phyloP scores from a whole-genome alignment of 2,113 vertebrate genomes.

The Neofelis nebulosa region DNA sequence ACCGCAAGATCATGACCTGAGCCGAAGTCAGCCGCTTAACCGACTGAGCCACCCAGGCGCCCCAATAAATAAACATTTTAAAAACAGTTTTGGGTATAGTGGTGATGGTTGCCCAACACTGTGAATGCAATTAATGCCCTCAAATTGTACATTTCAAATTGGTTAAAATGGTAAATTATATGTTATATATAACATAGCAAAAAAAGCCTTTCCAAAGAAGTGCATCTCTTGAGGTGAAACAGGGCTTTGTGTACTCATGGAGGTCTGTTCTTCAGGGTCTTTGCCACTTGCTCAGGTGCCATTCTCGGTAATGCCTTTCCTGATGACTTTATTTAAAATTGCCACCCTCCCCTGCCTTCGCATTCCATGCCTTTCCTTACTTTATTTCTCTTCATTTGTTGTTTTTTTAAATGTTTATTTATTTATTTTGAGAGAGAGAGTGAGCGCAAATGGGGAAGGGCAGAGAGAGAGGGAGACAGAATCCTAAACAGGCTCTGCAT shows the following conservation, averaged over 20 bases:
- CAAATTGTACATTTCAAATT: not conserved
- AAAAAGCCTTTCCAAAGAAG: not conserved
- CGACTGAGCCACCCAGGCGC: too few species aligned
- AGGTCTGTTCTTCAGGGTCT: not conserved
- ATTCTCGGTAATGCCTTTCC: not conserved
- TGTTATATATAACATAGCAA: not conserved
- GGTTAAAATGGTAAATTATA: not conserved
- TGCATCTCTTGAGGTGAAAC: not conserved
- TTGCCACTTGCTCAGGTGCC: not conserved
- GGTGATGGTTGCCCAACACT: not conserved
- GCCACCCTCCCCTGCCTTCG: accelerated
- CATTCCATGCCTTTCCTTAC: not conserved
- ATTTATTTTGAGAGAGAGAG: too few species aligned
- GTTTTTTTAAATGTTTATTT: too few species aligned
- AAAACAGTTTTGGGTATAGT: not conserved
- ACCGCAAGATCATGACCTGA: too few species aligned
- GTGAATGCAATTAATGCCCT: not conserved
- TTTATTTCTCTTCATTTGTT: not conserved
- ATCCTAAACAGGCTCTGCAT: too few species aligned
- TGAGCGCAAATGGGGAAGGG: too few species aligned
- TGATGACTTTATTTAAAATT: not conserved
- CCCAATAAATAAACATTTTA: too few species aligned
- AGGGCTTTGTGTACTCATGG: not conserved
- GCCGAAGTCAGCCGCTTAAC: too few species aligned
- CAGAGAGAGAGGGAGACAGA: too few species aligned